Evolutionary conservation across 2,113 vertebrate genomes (phyloP).

Genomic region (Ivindomyrus marchei): DNA sequence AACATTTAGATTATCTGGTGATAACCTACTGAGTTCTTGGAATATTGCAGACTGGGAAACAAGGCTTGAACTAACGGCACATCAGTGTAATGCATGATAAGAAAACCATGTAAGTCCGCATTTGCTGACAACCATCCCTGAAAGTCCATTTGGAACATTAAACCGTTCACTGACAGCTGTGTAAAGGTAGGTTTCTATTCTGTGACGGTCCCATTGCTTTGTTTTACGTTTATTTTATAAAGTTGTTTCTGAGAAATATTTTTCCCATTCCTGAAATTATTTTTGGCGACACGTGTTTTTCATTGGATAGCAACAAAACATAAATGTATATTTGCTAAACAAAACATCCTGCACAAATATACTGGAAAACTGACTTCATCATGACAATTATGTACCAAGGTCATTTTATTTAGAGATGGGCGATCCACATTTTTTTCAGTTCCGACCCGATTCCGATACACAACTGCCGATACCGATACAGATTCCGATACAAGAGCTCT

Average conservation of each 20-base stretch:
- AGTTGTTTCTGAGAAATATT: not conserved
- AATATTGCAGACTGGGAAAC: not conserved
- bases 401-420: not conserved
- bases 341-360: not conserved
- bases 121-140: not conserved
- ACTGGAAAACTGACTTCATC: not conserved
- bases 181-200: not conserved
- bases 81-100: not conserved
- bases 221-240: not conserved
- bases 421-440: too few relatives aligned
- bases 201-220: not conserved
- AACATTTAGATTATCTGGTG: not conserved
- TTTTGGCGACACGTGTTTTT: not conserved
- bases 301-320: not conserved
- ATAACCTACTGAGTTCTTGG: not conserved
- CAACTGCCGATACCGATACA: too few relatives aligned
- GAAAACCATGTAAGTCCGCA: not conserved
- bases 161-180: not conserved
- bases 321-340: not conserved
- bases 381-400: not conserved
- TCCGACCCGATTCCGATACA: too few relatives aligned
- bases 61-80: not conserved
- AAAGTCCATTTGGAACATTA: not conserved
- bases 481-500: too few relatives aligned
- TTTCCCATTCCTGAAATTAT: not conserved